Evolutionary conservation across 2,888 invertebrate genomes (phyloP).

Genomic region (Chromoteleia sp.): DNA sequence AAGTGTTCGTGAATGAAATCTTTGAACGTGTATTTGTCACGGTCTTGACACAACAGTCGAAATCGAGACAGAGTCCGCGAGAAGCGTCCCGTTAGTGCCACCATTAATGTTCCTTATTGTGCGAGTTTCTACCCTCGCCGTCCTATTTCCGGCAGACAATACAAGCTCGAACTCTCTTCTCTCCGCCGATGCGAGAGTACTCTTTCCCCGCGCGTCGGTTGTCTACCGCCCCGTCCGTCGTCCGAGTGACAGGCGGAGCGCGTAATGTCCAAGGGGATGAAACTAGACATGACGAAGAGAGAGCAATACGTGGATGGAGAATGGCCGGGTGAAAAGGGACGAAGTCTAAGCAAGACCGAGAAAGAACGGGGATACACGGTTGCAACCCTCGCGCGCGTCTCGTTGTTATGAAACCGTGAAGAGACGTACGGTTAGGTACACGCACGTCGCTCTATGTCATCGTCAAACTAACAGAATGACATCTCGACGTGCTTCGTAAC

Average conservation of each 20-base stretch:
- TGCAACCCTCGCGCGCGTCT: conserved; percentile 58
- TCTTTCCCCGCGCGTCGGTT: conserved; percentile 61
- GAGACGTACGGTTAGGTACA: conserved; percentile 66
- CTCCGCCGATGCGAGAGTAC: conserved; percentile 57
- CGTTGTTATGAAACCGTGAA: conserved; percentile 69
- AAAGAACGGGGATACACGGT: conserved; percentile 58
- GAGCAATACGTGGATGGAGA: conserved; percentile 47
- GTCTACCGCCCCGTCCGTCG: conserved; percentile 68
- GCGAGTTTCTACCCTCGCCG: conserved; percentile 70
- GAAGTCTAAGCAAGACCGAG: conserved; percentile 48
- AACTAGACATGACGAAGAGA: conserved; percentile 67
- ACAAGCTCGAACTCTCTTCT: conserved; percentile 56
- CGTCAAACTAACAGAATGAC: conserved; percentile 65
- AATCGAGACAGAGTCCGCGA: conserved; percentile 61
- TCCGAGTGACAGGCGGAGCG: conserved; percentile 69
- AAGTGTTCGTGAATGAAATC: conserved; percentile 52
- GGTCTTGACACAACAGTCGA: conserved; percentile 65
- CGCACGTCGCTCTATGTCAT: conserved; percentile 66
- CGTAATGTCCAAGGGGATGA: conserved; percentile 76
- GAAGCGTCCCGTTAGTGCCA: conserved; percentile 71
- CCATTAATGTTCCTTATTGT: conserved; percentile 71
- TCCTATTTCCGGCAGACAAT: conserved; percentile 78
- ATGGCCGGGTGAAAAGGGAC: conserved; percentile 46
- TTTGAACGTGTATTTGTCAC: conserved; percentile 56
- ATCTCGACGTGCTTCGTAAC: conserved; percentile 62